Percentiles rank a stretch among this genome's conserved stretches.
Conservation (phyloP, 2,888 invertebrate species). For the Drosophila kambysellisi region DNA sequence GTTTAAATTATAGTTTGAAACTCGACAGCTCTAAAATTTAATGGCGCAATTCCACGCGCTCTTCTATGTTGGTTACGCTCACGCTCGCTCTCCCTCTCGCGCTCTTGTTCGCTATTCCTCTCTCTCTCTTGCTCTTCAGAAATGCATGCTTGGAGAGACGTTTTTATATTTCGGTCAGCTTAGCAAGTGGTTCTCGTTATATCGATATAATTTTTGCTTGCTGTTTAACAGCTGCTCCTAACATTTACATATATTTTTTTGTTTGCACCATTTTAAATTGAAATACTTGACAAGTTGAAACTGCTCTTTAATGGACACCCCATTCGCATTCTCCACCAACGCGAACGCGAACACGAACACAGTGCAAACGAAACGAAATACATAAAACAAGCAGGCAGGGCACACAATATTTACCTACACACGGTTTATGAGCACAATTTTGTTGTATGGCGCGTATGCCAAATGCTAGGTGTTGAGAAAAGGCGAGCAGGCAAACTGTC, state of each 20-base stretch:
- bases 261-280: slow-evolving; percentile 27
- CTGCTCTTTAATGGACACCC: slow-evolving; percentile 38
- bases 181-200: slow-evolving; percentile 43
- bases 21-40: slow-evolving; percentile 30
- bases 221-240: slow-evolving; percentile 42
- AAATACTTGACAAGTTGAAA: slow-evolving; percentile 9
- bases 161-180: slow-evolving; percentile 54
- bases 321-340: neutral
- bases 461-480: slow-evolving; percentile 80
- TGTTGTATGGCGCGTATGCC: slow-evolving; percentile 82
- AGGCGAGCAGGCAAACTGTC: slow-evolving; percentile 55
- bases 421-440: slow-evolving; percentile 76
- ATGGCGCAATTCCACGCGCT: neutral
- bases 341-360: neutral
- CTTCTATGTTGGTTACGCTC: neutral
- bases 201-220: slow-evolving; percentile 35
- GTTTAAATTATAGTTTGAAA: neutral
- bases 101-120: neutral
- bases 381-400: neutral
- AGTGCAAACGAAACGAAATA: neutral
- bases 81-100: neutral
- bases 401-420: slow-evolving; percentile 70
- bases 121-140: neutral
- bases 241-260: slow-evolving; percentile 28
- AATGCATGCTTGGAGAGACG: slow-evolving; percentile 25